A percentile compares a stretch with the other conserved stretches of the same genome.
Evolutionary conservation across 2,113 vertebrate species (phyloP).

Genomic region (Hippolais icterina): DNA sequence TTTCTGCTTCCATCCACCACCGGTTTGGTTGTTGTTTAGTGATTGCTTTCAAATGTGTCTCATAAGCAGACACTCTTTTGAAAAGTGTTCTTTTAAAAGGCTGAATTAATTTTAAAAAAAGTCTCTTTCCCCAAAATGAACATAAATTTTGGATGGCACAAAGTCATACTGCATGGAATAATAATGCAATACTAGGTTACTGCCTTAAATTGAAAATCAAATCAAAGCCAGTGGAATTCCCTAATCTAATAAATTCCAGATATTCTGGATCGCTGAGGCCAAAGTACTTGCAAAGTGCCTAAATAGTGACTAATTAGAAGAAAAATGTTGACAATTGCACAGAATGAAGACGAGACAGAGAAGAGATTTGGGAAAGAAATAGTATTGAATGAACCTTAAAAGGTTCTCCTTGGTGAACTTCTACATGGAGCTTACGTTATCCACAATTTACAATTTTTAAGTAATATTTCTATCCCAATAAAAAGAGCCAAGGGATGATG

Average conservation of each 20-base stretch:
- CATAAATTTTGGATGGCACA: background rate
- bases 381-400: background rate
- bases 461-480: background rate
- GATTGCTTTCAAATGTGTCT: background rate
- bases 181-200: constrained; percentile 8
- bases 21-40: background rate
- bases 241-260: constrained; percentile 50
- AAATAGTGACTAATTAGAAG: constrained; percentile 28
- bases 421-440: background rate
- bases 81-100: background rate
- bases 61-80: background rate
- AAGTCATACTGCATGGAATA: background rate
- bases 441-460: background rate
- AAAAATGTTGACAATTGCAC: background rate
- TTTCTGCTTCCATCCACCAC: constrained; percentile 5
- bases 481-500: background rate
- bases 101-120: background rate
- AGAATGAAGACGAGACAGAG: background rate
- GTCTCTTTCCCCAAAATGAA: background rate
- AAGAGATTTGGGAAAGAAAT: background rate
- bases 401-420: background rate
- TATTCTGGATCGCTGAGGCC: constrained; percentile 23
- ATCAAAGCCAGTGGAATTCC: constrained; percentile 27
- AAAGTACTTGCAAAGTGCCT: constrained; percentile 7
- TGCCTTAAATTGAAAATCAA: constrained; percentile 46